Evolutionary conservation across 1,140 invertebrate genomes (phyloP).

Genomic region (Bemisia tabaci): DNA sequence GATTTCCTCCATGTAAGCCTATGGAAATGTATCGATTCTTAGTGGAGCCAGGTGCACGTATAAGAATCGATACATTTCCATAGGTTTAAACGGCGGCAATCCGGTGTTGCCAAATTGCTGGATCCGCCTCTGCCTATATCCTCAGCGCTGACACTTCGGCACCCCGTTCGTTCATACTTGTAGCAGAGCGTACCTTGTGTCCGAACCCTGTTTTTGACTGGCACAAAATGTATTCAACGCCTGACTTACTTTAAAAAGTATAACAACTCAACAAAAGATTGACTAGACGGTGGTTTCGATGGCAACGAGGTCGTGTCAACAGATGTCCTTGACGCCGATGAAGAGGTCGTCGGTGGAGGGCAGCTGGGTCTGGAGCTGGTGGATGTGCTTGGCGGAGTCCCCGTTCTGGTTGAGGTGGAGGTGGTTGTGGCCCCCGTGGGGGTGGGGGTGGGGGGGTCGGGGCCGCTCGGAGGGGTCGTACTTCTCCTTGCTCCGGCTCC

Average conservation of each 20-base stretch:
- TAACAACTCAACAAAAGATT: neutral
- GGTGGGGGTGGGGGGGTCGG: neutral
- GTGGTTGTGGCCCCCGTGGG: neutral
- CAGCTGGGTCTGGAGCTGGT: neutral
- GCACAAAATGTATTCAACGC: too few relatives aligned
- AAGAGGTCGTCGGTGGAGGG: neutral
- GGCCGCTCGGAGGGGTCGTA: neutral
- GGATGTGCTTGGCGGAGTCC: neutral
- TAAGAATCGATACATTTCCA: too few relatives aligned
- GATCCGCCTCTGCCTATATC: too few relatives aligned
- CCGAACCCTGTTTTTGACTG: neutral
- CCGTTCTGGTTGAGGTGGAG: neutral
- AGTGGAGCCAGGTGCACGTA: too few relatives aligned
- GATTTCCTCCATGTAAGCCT: too few relatives aligned
- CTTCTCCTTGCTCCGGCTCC: neutral
- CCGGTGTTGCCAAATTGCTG: too few relatives aligned
- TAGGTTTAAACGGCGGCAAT: too few relatives aligned
- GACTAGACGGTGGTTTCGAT: neutral
- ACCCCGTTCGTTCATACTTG: neutral
- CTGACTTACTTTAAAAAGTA: neutral
- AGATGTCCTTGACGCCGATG: neutral
- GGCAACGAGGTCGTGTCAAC: neutral
- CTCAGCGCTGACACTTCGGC: too few relatives aligned
- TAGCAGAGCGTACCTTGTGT: neutral
- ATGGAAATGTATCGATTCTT: too few relatives aligned